These are phyloP conservation scores for Parauchenoglanis punctatus DNA, from an alignment of 2,797 vertebrate species.

Conservation along the genomic window DNA sequence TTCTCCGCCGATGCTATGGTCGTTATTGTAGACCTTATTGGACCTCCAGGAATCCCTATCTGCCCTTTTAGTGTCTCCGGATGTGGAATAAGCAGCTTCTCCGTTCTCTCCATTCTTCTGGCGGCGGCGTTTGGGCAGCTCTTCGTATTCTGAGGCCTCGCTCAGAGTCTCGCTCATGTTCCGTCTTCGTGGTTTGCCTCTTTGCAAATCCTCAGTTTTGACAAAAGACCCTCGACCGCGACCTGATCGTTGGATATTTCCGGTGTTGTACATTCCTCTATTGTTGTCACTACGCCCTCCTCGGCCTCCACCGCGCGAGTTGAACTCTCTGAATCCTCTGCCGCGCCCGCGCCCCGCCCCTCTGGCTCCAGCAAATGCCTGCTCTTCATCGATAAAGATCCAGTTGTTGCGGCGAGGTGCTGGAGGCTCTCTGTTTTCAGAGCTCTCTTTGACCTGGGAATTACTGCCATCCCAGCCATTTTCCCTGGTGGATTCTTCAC, in stretches of 20 bases:
- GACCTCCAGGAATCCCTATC: conserved; percentile 93
- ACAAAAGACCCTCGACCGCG: conserved; percentile 81
- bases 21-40: conserved; percentile 88
- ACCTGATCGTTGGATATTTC: conserved; percentile 71
- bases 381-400: conserved; percentile 98
- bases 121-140: conserved; percentile 92
- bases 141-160: conserved; percentile 93
- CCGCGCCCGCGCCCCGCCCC: conserved; percentile 84
- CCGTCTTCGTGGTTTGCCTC: conserved; percentile 86
- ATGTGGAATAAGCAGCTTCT: conserved; percentile 71
- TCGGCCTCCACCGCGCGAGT: conserved; percentile 73
- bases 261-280: conserved; percentile 67
- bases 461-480: conserved; percentile 78
- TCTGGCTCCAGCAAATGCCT: conserved; percentile 87
- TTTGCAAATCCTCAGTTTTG: conserved; percentile 85
- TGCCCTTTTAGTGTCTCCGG: conserved; percentile 79
- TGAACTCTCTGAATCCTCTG: conserved; percentile 89
- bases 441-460: conserved; percentile 72
- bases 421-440: conserved; percentile 76
- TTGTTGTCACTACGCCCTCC: conserved; percentile 57
- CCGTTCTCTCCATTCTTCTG: conserved; percentile 87
- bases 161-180: conserved; percentile 96
- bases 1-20: conserved; percentile 74
- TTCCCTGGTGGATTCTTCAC: conserved; percentile 76
- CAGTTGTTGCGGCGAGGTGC: conserved; percentile 91